These are phyloP conservation scores for Netelia melanura DNA, from an alignment of 2,888 invertebrate genomes.

Conservation along the genomic window DNA sequence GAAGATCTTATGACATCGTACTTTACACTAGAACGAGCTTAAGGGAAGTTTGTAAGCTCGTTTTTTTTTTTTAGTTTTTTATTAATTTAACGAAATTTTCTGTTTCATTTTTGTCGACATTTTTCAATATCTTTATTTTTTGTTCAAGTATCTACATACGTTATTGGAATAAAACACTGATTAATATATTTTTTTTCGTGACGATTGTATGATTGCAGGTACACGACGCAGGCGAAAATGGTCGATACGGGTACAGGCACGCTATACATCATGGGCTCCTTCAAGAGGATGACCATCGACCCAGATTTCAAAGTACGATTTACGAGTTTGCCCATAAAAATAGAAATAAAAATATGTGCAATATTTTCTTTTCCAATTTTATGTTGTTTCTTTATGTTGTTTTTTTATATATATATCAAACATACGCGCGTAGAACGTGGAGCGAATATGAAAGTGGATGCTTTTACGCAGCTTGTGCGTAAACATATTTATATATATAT, in stretches of 20 bases:
- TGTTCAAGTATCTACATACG: too few relatives aligned
- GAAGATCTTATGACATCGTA: not conserved
- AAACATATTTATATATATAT: slow-evolving; percentile 17
- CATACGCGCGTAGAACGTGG: not conserved
- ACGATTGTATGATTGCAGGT: slow-evolving; percentile 84
- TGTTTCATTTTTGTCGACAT: not conserved
- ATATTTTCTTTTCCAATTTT: not conserved
- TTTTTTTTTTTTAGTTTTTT: not conserved
- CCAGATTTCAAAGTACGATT: slow-evolving; percentile 90
- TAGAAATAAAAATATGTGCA: not conserved
- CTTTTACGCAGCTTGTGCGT: slow-evolving; percentile 69
- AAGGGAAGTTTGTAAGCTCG: too few relatives aligned
- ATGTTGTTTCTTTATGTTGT: not conserved
- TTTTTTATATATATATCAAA: slow-evolving; percentile 4
- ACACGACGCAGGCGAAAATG: slow-evolving; percentile 92
- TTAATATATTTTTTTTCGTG: not conserved
- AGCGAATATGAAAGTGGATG: slow-evolving; percentile 74
- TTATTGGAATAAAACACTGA: too few relatives aligned
- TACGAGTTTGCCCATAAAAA: not conserved
- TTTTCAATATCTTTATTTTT: not conserved
- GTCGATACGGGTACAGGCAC: slow-evolving; percentile 92
- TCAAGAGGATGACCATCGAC: slow-evolving; percentile 89
- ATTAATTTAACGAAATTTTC: not conserved
- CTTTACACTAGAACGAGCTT: too few relatives aligned
- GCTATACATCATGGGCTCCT: slow-evolving; percentile 93